phyloP scores from a whole-genome alignment of 2,113 vertebrate species.

The Monarcha castaneiventris region DNA sequence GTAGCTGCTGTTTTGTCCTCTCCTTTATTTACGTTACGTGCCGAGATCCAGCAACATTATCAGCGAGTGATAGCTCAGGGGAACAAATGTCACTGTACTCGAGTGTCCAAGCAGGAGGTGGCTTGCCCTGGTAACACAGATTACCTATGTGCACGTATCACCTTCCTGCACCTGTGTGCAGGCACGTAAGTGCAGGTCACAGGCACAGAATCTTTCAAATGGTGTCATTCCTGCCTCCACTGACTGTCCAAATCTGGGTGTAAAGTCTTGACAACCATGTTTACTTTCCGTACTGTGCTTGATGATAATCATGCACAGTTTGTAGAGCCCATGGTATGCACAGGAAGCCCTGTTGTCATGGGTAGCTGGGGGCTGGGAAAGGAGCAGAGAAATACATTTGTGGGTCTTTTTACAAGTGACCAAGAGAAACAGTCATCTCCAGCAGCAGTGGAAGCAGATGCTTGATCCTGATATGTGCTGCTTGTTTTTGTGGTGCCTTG shows the following conservation, averaged over 20 bases:
- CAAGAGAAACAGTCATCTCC: not conserved
- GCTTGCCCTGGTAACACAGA: not conserved
- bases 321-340: not conserved
- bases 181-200: not conserved
- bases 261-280: not conserved
- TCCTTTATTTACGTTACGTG: not conserved
- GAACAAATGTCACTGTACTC: not conserved
- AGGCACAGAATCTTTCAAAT: not conserved
- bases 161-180: not conserved
- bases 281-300: not conserved
- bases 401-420: not conserved
- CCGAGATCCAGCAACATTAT: not conserved
- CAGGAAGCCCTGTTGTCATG: not conserved
- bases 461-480: not conserved
- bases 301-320: not conserved
- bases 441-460: not conserved
- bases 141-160: rapidly evolving
- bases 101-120: not conserved
- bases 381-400: not conserved
- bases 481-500: not conserved
- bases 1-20: not conserved
- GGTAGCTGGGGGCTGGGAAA: not conserved
- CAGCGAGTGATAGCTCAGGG: not conserved
- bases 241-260: not conserved
- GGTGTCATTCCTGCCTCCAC: not conserved